Conservation (phyloP, 2,113 vertebrate genomes). For the Ptilorrhoa leucosticta region DNA sequence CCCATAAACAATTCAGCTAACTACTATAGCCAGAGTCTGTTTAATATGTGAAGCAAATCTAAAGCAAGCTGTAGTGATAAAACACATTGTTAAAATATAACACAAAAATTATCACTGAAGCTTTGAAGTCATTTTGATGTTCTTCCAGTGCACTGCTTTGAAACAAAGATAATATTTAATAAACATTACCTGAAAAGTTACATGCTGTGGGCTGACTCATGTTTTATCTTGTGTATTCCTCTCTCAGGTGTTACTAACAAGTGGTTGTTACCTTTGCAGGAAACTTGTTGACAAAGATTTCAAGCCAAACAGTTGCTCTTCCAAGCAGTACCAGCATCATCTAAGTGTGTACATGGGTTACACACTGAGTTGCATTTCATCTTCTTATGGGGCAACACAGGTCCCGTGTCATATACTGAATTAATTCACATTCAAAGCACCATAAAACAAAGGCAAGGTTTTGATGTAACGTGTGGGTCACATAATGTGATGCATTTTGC, state of each 20-base stretch:
- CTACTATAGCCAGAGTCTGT: conserved; percentile 49
- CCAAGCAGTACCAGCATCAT: background rate
- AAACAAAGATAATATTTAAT: conserved; percentile 24
- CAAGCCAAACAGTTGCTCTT: background rate
- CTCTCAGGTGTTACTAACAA: background rate
- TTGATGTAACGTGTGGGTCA: background rate
- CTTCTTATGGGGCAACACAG: background rate
- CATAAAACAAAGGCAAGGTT: background rate
- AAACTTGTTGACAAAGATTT: background rate
- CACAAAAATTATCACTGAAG: conserved; percentile 61
- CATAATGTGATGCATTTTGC: background rate
- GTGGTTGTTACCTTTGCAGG: background rate
- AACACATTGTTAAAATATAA: conserved; percentile 65
- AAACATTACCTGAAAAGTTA: conserved; percentile 12
- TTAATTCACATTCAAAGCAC: background rate
- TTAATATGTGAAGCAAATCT: conserved; percentile 72
- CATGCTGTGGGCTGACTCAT: background rate
- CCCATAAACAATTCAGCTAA: conserved; percentile 71
- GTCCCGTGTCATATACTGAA: background rate
- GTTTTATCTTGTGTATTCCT: background rate
- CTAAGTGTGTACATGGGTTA: background rate
- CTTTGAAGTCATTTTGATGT: conserved; percentile 43
- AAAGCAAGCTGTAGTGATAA: conserved; percentile 58
- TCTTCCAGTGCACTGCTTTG: conserved; percentile 35
- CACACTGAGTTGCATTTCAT: background rate